Evolutionary conservation across 2,797 vertebrate species (phyloP).

Genomic region (Naso thynnoides): DNA sequence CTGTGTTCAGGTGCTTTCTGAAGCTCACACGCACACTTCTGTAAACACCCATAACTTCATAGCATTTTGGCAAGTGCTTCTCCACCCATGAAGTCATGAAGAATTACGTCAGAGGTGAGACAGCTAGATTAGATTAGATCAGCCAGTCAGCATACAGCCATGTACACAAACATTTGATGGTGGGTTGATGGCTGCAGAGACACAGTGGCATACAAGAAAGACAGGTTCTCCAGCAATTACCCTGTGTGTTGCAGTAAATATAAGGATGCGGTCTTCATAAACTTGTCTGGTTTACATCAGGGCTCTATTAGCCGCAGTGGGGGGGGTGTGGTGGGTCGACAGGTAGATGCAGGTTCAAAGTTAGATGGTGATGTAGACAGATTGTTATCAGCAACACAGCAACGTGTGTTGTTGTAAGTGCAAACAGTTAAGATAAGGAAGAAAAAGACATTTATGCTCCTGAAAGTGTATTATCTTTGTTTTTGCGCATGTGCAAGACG

Average conservation of each 20-base stretch:
- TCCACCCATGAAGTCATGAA: slow-evolving; percentile 29
- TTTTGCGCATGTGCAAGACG: slow-evolving; percentile 49
- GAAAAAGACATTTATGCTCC: slow-evolving; percentile 39
- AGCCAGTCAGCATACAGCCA: slow-evolving; percentile 13
- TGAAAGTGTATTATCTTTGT: slow-evolving; percentile 47
- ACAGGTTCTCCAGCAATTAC: slow-evolving; percentile 41
- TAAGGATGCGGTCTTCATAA: slow-evolving; percentile 31
- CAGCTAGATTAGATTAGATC: slow-evolving; percentile 45
- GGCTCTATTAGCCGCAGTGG: slow-evolving; percentile 21
- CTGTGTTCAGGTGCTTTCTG: background rate
- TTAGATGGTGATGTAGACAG: slow-evolving; percentile 54
- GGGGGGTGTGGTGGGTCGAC: slow-evolving; percentile 17
- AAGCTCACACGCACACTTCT: background rate
- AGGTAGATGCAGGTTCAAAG: slow-evolving; percentile 57
- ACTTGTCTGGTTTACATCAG: slow-evolving; percentile 25
- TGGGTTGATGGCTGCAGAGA: slow-evolving; percentile 15
- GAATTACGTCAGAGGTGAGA: slow-evolving; percentile 18
- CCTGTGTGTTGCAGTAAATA: slow-evolving; percentile 51
- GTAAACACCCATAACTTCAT: background rate
- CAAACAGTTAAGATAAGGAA: slow-evolving; percentile 68
- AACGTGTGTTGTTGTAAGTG: slow-evolving; percentile 68
- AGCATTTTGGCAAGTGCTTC: slow-evolving; percentile 25
- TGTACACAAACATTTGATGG: slow-evolving; percentile 1
- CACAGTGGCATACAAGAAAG: slow-evolving; percentile 23
- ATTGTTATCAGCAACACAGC: slow-evolving; percentile 68